Evolutionary conservation across 1,140 invertebrate species (phyloP).

Genomic region (Drosophila tsacasi): DNA sequence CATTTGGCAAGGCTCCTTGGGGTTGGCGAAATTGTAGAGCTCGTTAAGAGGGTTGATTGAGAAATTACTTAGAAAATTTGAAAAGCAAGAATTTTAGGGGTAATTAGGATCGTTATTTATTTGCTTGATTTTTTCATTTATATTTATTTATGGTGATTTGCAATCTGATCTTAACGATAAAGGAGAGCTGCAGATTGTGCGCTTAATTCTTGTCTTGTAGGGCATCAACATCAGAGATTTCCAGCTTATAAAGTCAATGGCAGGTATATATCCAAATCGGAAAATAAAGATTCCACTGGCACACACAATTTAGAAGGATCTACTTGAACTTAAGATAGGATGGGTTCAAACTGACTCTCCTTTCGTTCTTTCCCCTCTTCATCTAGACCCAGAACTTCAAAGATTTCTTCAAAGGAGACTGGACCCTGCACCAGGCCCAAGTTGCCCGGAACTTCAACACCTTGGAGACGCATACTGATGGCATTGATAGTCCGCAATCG

Average conservation of each 20-base stretch:
- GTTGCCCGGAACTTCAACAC: neutral
- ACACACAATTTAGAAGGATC: too few relatives aligned
- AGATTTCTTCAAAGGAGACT: conserved; percentile 7
- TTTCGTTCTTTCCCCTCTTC: neutral
- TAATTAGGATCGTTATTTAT: neutral
- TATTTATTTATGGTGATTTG: neutral
- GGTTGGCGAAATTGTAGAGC: neutral
- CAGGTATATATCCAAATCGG: neutral
- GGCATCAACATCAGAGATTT: neutral
- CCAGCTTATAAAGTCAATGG: neutral
- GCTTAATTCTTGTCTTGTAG: neutral
- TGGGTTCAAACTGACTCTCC: too few relatives aligned
- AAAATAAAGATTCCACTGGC: neutral
- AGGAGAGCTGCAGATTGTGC: neutral
- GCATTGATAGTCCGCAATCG: neutral
- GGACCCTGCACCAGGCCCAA: neutral
- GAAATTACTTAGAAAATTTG: neutral
- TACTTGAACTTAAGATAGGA: too few relatives aligned
- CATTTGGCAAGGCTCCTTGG: conserved; percentile 6
- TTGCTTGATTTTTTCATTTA: neutral
- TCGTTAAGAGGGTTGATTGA: neutral
- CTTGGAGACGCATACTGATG: conserved; percentile 21
- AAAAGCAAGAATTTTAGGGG: neutral
- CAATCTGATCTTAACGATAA: neutral
- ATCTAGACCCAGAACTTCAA: conserved; percentile 11